Conservation (phyloP, 2,113 vertebrate species). For the Trachemys scripta region DNA sequence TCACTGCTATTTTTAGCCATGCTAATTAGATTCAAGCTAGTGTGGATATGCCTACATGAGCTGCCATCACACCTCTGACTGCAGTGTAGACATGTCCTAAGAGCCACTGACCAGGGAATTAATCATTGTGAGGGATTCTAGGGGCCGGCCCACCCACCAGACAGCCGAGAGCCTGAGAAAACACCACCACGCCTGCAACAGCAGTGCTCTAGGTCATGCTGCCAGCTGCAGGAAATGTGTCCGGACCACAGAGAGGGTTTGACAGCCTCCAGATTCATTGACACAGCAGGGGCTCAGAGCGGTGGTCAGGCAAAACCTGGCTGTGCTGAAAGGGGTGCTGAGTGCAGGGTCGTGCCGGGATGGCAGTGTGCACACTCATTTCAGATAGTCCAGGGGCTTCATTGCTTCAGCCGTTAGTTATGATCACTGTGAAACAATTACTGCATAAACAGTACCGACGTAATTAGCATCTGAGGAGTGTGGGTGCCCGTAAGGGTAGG, state of each 20-base stretch:
- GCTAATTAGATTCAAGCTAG: too few species aligned
- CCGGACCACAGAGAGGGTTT: background rate
- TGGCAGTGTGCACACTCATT: background rate
- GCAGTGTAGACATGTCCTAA: background rate
- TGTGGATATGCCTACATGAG: too few species aligned
- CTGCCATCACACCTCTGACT: background rate
- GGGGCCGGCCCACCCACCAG: background rate
- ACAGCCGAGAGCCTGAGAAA: background rate
- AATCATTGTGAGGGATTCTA: background rate
- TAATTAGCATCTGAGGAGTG: background rate
- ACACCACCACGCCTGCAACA: background rate
- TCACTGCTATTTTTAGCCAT: too few species aligned
- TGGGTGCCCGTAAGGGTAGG: background rate
- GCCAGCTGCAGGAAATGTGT: background rate
- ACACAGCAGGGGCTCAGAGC: background rate
- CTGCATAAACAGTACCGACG: background rate
- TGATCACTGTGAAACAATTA: background rate
- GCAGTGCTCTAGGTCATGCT: background rate
- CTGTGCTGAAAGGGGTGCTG: background rate
- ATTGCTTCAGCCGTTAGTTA: background rate
- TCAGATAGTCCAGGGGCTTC: background rate
- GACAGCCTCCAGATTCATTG: background rate
- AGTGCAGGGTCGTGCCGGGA: background rate
- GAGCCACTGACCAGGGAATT: background rate
- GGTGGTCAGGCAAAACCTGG: background rate